Percentiles rank a stretch among this genome's conserved stretches.
These are phyloP conservation scores for Paedocypris micromegethes DNA, from an alignment of 2,797 vertebrate species.

Conservation along the genomic window DNA sequence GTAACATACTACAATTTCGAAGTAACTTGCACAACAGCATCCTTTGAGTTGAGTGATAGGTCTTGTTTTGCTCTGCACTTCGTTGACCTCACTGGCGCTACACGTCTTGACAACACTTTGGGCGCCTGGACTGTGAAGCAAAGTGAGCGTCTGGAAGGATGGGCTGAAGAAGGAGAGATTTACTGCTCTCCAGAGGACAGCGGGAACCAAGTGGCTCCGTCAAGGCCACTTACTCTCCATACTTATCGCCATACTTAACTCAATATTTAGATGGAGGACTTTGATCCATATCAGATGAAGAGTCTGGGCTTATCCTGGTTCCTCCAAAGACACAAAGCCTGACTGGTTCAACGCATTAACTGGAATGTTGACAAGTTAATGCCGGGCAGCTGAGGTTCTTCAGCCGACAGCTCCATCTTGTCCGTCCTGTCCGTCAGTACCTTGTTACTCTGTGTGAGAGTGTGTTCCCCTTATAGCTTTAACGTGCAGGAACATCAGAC, in stretches of 20 bases:
- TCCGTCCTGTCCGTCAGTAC: conserved; percentile 23
- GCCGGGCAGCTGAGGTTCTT: conserved; percentile 3
- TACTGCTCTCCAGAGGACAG: conserved; percentile 1
- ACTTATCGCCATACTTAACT: background rate
- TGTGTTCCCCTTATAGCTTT: conserved; percentile 11
- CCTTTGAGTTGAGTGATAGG: no score
- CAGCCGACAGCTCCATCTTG: conserved; percentile 1
- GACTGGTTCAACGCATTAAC: conserved; percentile 23
- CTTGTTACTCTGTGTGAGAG: conserved; percentile 14
- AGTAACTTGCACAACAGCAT: no score
- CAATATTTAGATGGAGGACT: background rate
- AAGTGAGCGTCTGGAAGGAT: background rate
- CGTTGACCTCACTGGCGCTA: background rate
- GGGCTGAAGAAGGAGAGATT: background rate
- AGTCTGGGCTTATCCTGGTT: background rate
- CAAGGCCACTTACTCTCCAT: conserved; percentile 1
- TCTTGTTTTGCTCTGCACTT: background rate
- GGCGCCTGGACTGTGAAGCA: background rate
- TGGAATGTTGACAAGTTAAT: conserved; percentile 21
- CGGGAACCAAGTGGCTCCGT: conserved; percentile 11
- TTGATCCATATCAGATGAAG: conserved; percentile 18
- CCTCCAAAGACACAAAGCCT: background rate
- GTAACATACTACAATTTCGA: no score
- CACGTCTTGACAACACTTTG: conserved; percentile 1
- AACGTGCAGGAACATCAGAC: conserved; percentile 20